Conservation (phyloP, 2,888 invertebrate species). For the Agonopterix arenella region DNA sequence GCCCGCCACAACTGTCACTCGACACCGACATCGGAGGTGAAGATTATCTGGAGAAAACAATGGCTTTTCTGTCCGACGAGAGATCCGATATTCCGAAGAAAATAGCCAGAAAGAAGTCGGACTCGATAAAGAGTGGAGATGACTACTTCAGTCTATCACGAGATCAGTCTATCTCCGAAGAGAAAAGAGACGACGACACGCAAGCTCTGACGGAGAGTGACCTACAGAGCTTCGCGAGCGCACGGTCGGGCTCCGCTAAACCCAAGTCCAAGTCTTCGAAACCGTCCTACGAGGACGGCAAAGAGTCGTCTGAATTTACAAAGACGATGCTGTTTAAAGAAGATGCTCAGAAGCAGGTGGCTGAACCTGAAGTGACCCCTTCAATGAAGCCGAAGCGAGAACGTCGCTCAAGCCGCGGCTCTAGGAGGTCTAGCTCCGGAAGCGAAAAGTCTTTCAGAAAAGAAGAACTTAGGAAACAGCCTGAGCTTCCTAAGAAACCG, state of each 20-base stretch:
- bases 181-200: conserved; percentile 78
- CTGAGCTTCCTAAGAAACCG: conserved; percentile 14
- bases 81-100: conserved; percentile 74
- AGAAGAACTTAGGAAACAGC: conserved; percentile 40
- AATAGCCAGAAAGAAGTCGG: conserved; percentile 81
- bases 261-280: conserved; percentile 49
- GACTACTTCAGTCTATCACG: conserved; percentile 81
- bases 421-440: conserved; percentile 56
- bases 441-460: conserved; percentile 67
- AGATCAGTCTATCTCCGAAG: conserved; percentile 77
- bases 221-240: conserved; percentile 81
- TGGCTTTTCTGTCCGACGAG: conserved; percentile 67
- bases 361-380: conserved; percentile 21
- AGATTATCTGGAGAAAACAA: conserved; percentile 73
- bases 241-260: conserved; percentile 73
- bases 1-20: conserved; percentile 55
- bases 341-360: conserved; percentile 27
- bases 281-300: conserved; percentile 44
- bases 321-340: conserved; percentile 49
- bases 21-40: conserved; percentile 72
- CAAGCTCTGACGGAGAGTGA: conserved; percentile 33
- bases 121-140: conserved; percentile 77
- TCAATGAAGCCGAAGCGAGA: conserved; percentile 38
- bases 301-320: conserved; percentile 43
- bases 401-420: conserved; percentile 61